Base-by-base conservation (phyloP, 2,113 vertebrate species). In the Apodemus sylvaticus region DNA sequence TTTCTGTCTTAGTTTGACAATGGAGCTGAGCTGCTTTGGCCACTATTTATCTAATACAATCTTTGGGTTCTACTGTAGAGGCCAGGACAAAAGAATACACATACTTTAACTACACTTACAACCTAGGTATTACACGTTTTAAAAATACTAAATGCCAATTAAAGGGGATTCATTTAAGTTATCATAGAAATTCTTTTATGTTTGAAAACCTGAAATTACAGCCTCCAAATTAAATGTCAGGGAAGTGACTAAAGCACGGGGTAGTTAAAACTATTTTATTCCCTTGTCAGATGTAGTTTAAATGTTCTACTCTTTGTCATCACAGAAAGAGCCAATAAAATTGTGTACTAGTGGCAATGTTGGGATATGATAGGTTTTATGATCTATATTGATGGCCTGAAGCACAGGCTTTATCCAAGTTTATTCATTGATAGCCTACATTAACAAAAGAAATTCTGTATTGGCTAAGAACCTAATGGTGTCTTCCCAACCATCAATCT, bases 391-490 rank as follows among this genome's bases (percentile, higher is more conserved):
- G 26, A 70, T 45, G 68, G 11, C 45, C 53, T 16, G 5, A n/a
- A 92, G 70, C 62, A 93, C 62, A 20, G 26, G 86, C 86, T 93
- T 51, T 86, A 45, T 83, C 94, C 87, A 42, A 70, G 83, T 70
- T 93, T 96, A 70, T 76, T 95, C 79, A 93, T 16, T 79, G 74
- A 93, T 81, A 85, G 64, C 29, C 39, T 83, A 29, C 79, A 60
- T 85, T 83, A 87, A 96, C 82, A 89, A 81, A 73, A 89, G 87
- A 82, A 94, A 91, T 87, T 89, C 83, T 91, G 1, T 96, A 86
- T 83, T 96, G 95, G 88, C 58, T 94, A 34, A 86, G 79, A 94
- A 96, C 58, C 70, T 96, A 94, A 96, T 70, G 70, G 79, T 94
- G 64, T 73, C 85, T 90, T 97, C 70, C 91, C n/a, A 90, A 64